Evolutionary conservation across 2,888 invertebrate genomes (phyloP).

Genomic region (Watsonalla cultraria): DNA sequence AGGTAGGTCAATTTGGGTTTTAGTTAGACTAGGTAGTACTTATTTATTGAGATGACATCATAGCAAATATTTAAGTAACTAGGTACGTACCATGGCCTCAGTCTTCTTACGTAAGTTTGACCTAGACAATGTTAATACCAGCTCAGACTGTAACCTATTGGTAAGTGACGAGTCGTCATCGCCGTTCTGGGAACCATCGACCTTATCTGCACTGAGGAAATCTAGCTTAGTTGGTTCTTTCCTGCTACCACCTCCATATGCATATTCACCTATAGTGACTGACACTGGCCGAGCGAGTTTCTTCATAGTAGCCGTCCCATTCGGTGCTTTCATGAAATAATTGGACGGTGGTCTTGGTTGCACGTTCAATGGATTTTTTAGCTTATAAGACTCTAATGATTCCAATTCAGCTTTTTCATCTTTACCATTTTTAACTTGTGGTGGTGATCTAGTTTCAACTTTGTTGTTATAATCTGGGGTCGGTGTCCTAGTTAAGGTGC

Average conservation of each 20-base stretch:
- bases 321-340: constrained; percentile 81
- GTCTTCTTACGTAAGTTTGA: constrained; percentile 87
- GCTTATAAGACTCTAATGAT: constrained; percentile 85
- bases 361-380: constrained; percentile 81
- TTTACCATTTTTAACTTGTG: constrained; percentile 44
- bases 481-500: constrained; percentile 53
- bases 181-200: constrained; percentile 46
- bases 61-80: neutral
- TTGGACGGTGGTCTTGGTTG: constrained; percentile 83
- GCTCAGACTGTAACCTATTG: constrained; percentile 84
- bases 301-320: constrained; percentile 76
- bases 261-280: constrained; percentile 85
- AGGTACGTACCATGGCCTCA: constrained; percentile 78
- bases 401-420: constrained; percentile 85
- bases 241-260: constrained; percentile 75
- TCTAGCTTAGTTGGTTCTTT: constrained; percentile 84
- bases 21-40: no score
- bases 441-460: constrained; percentile 29
- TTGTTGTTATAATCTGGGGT: constrained; percentile 66
- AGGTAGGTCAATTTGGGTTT: neutral
- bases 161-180: constrained; percentile 76
- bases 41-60: no score
- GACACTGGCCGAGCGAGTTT: constrained; percentile 81
- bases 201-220: constrained; percentile 77
- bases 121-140: constrained; percentile 86